These are phyloP conservation scores for Orbicella faveolata DNA, from an alignment of 64 coral and sea anemone genomes.

Conservation along the genomic window DNA sequence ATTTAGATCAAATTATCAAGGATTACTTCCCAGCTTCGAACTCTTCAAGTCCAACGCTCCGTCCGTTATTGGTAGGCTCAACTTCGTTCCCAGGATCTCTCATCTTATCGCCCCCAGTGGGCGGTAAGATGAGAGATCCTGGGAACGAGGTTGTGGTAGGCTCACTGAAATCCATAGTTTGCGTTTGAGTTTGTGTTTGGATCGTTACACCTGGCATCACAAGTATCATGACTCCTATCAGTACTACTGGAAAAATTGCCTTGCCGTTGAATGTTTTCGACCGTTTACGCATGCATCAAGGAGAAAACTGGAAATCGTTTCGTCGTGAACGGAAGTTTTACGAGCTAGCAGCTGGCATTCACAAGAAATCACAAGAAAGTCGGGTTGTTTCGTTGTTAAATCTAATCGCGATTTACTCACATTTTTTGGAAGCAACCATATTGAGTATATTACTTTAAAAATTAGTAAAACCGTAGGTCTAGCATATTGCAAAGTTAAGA, in stretches of 20 bases:
- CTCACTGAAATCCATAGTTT: constrained; percentile 28
- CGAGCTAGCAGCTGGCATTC: constrained; percentile 35
- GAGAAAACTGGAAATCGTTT: constrained; percentile 52
- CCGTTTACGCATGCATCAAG: constrained; percentile 21
- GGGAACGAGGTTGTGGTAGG: background rate
- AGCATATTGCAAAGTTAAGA: constrained; percentile 9
- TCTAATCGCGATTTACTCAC: background rate
- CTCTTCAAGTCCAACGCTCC: constrained; percentile 19
- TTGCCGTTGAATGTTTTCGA: constrained; percentile 38
- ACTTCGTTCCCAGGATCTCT: background rate
- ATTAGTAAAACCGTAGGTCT: no score
- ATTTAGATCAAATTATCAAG: constrained; percentile 46
- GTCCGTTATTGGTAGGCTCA: constrained; percentile 36
- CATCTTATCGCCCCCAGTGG: no score
- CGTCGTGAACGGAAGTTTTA: constrained; percentile 28
- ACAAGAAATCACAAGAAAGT: constrained; percentile 31
- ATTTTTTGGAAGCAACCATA: no score
- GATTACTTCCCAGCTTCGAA: constrained; percentile 27
- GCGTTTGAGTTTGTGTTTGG: constrained; percentile 32
- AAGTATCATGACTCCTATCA: constrained; percentile 19
- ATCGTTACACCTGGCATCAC: constrained; percentile 31
- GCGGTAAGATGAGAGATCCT: no score
- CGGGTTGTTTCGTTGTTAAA: constrained; percentile 41
- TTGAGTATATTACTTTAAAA: no score
- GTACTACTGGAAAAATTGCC: constrained; percentile 39